Percentiles rank a stretch among this genome's conserved stretches.
These are phyloP conservation scores for rabbit (Oryctolagus cuniculus) DNA, from an alignment of 2,113 vertebrate genomes.

Conservation along the genomic window DNA sequence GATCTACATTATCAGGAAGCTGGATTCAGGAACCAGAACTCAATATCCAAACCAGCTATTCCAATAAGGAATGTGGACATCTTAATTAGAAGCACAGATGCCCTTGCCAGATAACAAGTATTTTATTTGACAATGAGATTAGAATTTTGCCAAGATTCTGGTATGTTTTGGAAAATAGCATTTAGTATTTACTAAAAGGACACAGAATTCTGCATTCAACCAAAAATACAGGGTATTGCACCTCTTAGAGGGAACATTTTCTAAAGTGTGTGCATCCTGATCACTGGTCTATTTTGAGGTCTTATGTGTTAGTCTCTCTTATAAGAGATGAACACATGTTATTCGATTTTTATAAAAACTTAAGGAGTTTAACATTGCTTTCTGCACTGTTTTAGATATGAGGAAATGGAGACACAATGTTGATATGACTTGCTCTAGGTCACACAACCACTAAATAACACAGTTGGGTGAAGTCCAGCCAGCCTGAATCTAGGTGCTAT, in stretches of 20 bases:
- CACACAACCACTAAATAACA: background rate
- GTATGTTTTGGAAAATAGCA: constrained; percentile 13
- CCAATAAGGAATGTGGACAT: no score
- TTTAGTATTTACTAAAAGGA: constrained; percentile 16
- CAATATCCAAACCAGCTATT: no score
- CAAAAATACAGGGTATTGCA: background rate
- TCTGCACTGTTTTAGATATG: background rate
- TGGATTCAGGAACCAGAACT: no score
- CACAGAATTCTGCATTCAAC: background rate
- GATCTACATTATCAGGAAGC: no score
- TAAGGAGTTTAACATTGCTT: background rate
- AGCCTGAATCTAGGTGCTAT: background rate
- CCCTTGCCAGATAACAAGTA: background rate
- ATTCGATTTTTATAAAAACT: background rate
- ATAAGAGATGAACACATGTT: background rate
- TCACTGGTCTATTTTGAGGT: background rate
- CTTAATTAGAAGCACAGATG: no score
- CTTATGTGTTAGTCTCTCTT: background rate
- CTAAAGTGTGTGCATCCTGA: background rate
- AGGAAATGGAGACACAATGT: background rate
- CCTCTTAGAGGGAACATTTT: background rate
- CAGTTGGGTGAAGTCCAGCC: background rate
- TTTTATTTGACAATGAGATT: constrained; percentile 7
- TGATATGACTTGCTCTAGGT: background rate
- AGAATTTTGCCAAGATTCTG: constrained; percentile 19